These are phyloP conservation scores for Nowickia ferox DNA, from an alignment of 2,888 invertebrate species.

Conservation along the genomic window DNA sequence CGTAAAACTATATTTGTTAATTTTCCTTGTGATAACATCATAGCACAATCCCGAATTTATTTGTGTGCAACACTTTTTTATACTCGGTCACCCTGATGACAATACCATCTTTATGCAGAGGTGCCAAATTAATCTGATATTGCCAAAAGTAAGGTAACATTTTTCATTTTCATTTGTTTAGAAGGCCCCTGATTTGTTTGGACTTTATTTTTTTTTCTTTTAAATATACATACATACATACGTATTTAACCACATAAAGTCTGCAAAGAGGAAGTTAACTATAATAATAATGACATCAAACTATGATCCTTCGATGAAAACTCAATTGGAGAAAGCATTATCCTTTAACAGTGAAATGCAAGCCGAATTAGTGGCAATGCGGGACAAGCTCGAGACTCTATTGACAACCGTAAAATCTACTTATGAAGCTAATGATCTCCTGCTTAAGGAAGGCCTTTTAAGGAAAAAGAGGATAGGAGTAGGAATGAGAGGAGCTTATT, in stretches of 20 bases:
- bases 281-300: slow-evolving; percentile 7
- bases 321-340: slow-evolving; percentile 75
- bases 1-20: too few relatives aligned
- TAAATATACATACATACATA: background rate
- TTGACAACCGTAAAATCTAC: slow-evolving; percentile 74
- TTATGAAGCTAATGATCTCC: slow-evolving; percentile 76
- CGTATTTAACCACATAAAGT: background rate
- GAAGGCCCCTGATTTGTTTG: slow-evolving; percentile 9
- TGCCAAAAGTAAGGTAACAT: too few relatives aligned
- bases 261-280: background rate
- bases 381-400: slow-evolving; percentile 73
- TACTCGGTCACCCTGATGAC: too few relatives aligned
- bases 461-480: slow-evolving; percentile 31
- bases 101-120: too few relatives aligned
- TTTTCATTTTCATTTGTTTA: too few relatives aligned
- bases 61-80: too few relatives aligned
- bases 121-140: too few relatives aligned
- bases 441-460: slow-evolving; percentile 65
- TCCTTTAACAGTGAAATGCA: slow-evolving; percentile 78
- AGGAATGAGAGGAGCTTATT: slow-evolving; percentile 83
- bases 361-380: slow-evolving; percentile 74
- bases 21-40: too few relatives aligned
- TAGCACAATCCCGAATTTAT: too few relatives aligned
- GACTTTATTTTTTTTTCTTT: slow-evolving; percentile 4
- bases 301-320: slow-evolving; percentile 26